Base-by-base conservation (phyloP, 2,888 invertebrate species). In the Drosophila histrio region DNA sequence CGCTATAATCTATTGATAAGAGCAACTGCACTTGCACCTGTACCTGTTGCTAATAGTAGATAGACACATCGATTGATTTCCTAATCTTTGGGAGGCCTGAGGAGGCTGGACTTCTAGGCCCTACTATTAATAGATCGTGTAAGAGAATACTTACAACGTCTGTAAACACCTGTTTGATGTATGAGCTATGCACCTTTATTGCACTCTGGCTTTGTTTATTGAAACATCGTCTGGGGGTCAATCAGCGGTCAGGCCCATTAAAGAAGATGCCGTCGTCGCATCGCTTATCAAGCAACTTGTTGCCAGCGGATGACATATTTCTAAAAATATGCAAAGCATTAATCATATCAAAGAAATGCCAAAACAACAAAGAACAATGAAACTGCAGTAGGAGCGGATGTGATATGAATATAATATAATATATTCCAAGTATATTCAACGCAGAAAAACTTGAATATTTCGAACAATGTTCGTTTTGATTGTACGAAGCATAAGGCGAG, bases 251-350 rank as follows among this genome's bases (percentile, higher is more conserved):
- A 72, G 56, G 15, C 21, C 7, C 34, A 36, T 34, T 17, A 21
- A 8, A 32, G n/a, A 15, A 43, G 53, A 65, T 65, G 38, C 32
- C 32, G 3, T 1, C 19, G 32, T 21, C 50, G 36, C 9, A 24
- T 44, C 22, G 50, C 69, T 74, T 74, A 74, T 74, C 74, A 62
- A 56, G 32, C 19, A 11, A 15, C 22, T 41, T 57, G 75, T 71
- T 70, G 66, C 71, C 49, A 73, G 39, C 60, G 44, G 26, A 17
- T 24, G 15, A 21, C 30, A 41, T 44, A 47, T 13, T 3, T 74
- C 73, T 70, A 74, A 62, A 74, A 74, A 74, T 74, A 74, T 73
- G 24, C 52, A 49, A 4, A 39, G 30, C 63, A 36, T 19, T 39
- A 39, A 50, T 49, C 65, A 60, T 65, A 72, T 61, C 57, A 58